A percentile compares a stretch with the other conserved stretches of the same genome.
phyloP scores from a whole-genome alignment of 2,888 invertebrate species.

The Thecocarcelia acutangulata region DNA sequence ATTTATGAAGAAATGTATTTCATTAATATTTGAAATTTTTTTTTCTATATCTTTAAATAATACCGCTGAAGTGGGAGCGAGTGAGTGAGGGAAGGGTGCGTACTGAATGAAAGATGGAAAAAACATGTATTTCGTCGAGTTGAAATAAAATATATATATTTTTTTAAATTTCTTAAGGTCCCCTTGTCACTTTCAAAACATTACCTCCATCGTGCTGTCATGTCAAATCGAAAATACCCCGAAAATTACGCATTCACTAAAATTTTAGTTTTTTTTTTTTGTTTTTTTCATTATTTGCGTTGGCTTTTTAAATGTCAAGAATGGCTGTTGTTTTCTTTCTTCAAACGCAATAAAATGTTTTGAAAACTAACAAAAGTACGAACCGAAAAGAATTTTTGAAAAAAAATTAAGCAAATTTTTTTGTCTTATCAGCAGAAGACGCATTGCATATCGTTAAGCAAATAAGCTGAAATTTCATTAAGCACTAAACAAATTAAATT shows the following conservation, averaged over 20 bases:
- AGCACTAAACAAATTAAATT: conserved; percentile 17
- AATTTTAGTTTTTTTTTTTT: conserved; percentile 5
- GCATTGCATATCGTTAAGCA: conserved; percentile 59
- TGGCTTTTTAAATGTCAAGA: conserved; percentile 66
- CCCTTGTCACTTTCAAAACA: conserved; percentile 45
- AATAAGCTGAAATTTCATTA: conserved; percentile 47
- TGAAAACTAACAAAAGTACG: conserved; percentile 1
- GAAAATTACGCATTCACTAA: conserved; percentile 9
- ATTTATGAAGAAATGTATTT: neutral
- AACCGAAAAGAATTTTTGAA: conserved; percentile 15
- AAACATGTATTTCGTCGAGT: conserved; percentile 1
- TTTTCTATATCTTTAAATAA: neutral
- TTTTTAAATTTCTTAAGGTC: conserved; percentile 44
- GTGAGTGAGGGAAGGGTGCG: neutral
- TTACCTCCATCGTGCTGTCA: conserved; percentile 61
- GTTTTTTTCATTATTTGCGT: conserved; percentile 57
- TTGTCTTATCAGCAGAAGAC: conserved; percentile 52
- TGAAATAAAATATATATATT: conserved; percentile 5
- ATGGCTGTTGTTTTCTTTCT: conserved; percentile 31
- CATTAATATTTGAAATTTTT: neutral
- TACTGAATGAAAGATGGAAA: neutral
- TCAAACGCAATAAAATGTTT: conserved; percentile 39
- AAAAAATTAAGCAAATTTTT: conserved; percentile 21
- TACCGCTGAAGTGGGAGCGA: neutral
- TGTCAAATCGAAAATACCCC: conserved; percentile 56